Evolutionary conservation across 2,888 invertebrate genomes (phyloP).

Genomic region (Cryptosula pallasiana): DNA sequence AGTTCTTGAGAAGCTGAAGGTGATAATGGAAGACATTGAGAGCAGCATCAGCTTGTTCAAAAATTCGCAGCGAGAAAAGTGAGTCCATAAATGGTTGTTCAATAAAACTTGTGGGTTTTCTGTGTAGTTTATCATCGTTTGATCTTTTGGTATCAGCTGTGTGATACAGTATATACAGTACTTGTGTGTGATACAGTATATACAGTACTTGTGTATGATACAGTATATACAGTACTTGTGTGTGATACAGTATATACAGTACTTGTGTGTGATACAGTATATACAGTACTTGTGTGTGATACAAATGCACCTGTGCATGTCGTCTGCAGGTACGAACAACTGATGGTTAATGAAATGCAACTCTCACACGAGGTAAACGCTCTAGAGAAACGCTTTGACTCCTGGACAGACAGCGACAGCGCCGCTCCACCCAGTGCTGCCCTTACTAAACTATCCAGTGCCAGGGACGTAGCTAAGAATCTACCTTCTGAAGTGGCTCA

Average conservation of each 20-base stretch:
- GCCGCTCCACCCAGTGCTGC: not conserved
- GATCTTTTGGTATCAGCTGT: too few relatives aligned
- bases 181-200: too few relatives aligned
- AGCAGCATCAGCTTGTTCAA: conserved; percentile 44
- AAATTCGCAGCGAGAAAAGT: conserved; percentile 43
- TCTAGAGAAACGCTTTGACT: conserved; percentile 48
- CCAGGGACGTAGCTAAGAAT: conserved; percentile 44
- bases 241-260: too few relatives aligned
- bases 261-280: too few relatives aligned
- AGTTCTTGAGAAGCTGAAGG: conserved; percentile 50
- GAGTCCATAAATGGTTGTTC: conserved; percentile 28
- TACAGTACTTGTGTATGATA: too few relatives aligned
- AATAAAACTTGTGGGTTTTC: too few relatives aligned
- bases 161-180: too few relatives aligned
- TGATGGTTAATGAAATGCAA: conserved; percentile 43
- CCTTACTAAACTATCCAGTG: conserved; percentile 32
- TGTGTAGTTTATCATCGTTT: too few relatives aligned
- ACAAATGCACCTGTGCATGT: too few relatives aligned
- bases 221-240: too few relatives aligned
- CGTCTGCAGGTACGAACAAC: conserved; percentile 44
- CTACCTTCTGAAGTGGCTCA: conserved; percentile 49
- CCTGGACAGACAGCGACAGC: conserved; percentile 37
- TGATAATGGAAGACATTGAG: conserved; percentile 51
- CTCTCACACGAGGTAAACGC: conserved; percentile 43
- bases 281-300: too few relatives aligned